phyloP scores from a whole-genome alignment of 2,888 invertebrate species.

The Notocelia uddmanniana region DNA sequence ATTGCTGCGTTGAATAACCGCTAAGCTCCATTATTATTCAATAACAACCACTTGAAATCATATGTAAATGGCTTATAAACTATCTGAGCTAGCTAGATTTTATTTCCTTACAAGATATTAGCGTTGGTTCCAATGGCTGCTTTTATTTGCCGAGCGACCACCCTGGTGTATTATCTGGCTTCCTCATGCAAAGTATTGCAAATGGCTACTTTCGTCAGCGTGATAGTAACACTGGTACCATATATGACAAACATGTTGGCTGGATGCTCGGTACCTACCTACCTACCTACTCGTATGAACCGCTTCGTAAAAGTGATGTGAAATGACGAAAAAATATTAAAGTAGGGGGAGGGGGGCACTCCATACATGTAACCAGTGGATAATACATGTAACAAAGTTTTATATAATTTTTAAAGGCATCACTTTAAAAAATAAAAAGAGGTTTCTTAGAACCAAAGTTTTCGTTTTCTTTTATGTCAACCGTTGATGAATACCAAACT shows the following conservation, averaged over 20 bases:
- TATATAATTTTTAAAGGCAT: too few species aligned
- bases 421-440: too few species aligned
- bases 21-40: slow-evolving; percentile 33
- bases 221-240: slow-evolving; percentile 17
- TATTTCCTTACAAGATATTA: slow-evolving; percentile 41
- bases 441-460: too few species aligned
- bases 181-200: slow-evolving; percentile 44
- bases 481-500: too few species aligned
- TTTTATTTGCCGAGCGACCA: slow-evolving; percentile 39
- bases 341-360: too few species aligned
- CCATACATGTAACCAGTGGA: too few species aligned
- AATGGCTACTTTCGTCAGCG: slow-evolving; percentile 41
- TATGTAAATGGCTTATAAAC: slow-evolving; percentile 43
- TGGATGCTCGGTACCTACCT: neutral
- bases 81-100: slow-evolving; percentile 32
- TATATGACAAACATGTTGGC: neutral
- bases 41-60: slow-evolving; percentile 33
- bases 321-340: too few species aligned
- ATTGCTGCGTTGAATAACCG: slow-evolving; percentile 17
- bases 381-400: too few species aligned
- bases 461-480: too few species aligned
- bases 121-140: slow-evolving; percentile 27
- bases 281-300: too few species aligned
- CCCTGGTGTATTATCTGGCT: slow-evolving; percentile 40
- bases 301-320: too few species aligned